phyloP scores from a whole-genome alignment of 92 coral and sea anemone species.

The Virgularia gustaviana region DNA sequence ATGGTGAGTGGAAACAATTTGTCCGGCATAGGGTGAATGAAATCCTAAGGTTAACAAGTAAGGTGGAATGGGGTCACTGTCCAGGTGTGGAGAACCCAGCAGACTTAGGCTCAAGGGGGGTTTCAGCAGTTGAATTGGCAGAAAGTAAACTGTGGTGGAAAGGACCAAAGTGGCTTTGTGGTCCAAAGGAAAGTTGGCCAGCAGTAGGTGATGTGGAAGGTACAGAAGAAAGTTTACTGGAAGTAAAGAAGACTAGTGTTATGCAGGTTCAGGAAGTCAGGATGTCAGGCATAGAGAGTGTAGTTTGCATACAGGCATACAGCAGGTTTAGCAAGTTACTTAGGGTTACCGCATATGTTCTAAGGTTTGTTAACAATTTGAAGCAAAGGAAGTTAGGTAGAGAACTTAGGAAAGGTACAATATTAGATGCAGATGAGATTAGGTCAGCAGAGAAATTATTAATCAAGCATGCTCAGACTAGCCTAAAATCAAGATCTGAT shows the following conservation, averaged over 20 bases:
- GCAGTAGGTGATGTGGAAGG: neutral
- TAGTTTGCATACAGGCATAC: slow-evolving; percentile 2
- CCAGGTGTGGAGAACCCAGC: slow-evolving; percentile 59
- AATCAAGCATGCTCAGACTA: slow-evolving; percentile 33
- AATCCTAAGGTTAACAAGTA: slow-evolving; percentile 40
- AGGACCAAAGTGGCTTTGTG: slow-evolving; percentile 36
- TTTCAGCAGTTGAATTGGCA: neutral
- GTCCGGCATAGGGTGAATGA: slow-evolving; percentile 58
- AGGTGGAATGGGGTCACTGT: slow-evolving; percentile 50
- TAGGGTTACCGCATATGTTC: slow-evolving; percentile 36
- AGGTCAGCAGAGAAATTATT: slow-evolving; percentile 38
- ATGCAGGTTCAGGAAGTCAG: neutral
- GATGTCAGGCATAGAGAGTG: neutral
- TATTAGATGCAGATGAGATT: slow-evolving; percentile 20
- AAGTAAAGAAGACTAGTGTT: neutral
- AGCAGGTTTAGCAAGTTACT: slow-evolving; percentile 8
- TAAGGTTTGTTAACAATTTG: slow-evolving; percentile 11
- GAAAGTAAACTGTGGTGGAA: slow-evolving; percentile 31
- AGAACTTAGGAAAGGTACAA: neutral
- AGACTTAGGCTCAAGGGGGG: slow-evolving; percentile 48
- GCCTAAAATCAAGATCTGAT: neutral
- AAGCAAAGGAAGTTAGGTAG: neutral
- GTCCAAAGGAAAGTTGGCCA: slow-evolving; percentile 27
- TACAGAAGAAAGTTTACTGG: neutral
- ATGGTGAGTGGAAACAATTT: slow-evolving; percentile 63